A percentile compares a stretch with the other conserved stretches of the same genome.
Conservation (phyloP, 2,888 invertebrate species). For the Nemoura dubitans region DNA sequence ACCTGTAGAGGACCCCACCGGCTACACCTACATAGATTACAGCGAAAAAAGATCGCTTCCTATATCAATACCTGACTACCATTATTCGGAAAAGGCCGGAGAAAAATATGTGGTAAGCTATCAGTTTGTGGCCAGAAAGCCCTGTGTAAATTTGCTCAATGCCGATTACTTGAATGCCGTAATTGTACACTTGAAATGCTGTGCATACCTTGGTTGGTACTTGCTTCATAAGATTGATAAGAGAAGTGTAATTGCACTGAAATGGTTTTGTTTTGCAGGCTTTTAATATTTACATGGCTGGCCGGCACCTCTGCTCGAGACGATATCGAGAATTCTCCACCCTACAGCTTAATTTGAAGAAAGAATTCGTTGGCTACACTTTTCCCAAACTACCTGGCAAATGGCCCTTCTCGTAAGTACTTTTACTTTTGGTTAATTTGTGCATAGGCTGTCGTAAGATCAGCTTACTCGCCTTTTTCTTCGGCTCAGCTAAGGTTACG, state of each 20-base stretch:
- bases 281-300: slow-evolving; percentile 99
- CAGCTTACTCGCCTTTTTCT: no score
- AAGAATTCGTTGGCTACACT: slow-evolving; percentile 94
- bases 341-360: slow-evolving; percentile 86
- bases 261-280: slow-evolving; percentile 58
- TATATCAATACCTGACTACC: slow-evolving; percentile 92
- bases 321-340: slow-evolving; percentile 95
- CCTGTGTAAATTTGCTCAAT: no score
- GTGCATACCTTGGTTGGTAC: not conserved
- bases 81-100: slow-evolving; percentile 84
- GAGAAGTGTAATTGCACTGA: not conserved
- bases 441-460: no score
- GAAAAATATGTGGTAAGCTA: slow-evolving; percentile 84
- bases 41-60: slow-evolving; percentile 87
- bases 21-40: slow-evolving; percentile 87
- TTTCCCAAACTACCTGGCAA: slow-evolving; percentile 98
- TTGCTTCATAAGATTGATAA: slow-evolving; percentile 2
- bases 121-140: no score
- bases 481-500: no score
- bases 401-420: slow-evolving; percentile 87
- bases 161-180: not conserved
- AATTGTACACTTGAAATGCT: slow-evolving; percentile 23
- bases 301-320: slow-evolving; percentile 94
- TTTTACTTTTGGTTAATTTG: no score
- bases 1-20: slow-evolving; percentile 82